Percentiles rank a stretch among this genome's conserved stretches.
Conservation (phyloP, 92 coral and sea anemone genomes). For the Scolanthus callimorphus region DNA sequence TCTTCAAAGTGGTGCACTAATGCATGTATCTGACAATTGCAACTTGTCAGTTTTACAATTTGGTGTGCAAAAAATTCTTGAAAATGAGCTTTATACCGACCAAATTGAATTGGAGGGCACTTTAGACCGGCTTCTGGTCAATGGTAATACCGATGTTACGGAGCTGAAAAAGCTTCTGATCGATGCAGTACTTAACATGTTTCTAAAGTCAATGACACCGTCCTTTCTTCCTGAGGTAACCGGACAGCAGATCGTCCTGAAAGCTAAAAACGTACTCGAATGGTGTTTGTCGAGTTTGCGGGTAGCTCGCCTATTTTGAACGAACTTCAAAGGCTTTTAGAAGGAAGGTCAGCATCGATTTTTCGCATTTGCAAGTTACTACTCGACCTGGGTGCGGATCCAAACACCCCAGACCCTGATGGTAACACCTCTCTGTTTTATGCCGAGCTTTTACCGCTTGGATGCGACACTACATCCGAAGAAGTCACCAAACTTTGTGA, state of each 20-base stretch:
- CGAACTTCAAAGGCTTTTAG: too few species aligned
- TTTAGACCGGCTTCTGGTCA: too few species aligned
- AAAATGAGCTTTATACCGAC: neutral
- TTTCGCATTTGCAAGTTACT: too few species aligned
- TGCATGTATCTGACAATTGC: neutral
- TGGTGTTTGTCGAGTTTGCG: too few species aligned
- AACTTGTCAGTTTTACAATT: neutral
- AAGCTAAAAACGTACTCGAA: neutral
- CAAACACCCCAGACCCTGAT: constrained; percentile 21
- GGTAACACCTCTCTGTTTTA: constrained; percentile 35
- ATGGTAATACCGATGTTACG: too few species aligned
- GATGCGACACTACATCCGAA: constrained; percentile 6
- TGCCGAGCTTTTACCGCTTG: too few species aligned
- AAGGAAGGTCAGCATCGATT: too few species aligned
- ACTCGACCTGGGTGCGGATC: constrained; percentile 15
- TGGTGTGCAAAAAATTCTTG: neutral
- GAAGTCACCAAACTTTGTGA: neutral
- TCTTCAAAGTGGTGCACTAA: neutral
- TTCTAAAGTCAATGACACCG: too few species aligned
- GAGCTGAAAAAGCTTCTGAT: too few species aligned
- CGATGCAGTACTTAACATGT: too few species aligned
- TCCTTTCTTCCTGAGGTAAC: too few species aligned
- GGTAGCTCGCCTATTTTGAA: too few species aligned
- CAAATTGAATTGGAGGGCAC: neutral
- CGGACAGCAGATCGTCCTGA: neutral